Conservation (phyloP, 2,888 invertebrate genomes). For the Stenodema calcarata region DNA sequence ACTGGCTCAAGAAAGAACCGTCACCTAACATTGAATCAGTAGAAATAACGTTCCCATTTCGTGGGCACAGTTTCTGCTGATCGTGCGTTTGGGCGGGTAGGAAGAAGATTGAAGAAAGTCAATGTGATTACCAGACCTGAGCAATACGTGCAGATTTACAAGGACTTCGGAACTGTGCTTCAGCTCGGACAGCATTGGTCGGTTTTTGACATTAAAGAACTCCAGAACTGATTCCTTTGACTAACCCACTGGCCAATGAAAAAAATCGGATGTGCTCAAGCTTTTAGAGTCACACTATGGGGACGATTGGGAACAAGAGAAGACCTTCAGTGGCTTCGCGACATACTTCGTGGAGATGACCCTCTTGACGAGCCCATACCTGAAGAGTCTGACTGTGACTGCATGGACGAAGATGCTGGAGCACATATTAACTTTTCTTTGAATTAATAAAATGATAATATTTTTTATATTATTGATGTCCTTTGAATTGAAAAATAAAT, state of each 20-base stretch:
- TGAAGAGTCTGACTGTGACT: not conserved
- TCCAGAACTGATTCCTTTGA: too few relatives aligned
- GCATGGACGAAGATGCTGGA: not conserved
- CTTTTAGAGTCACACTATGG: not conserved
- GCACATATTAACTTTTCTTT: too few relatives aligned
- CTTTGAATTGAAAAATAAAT: too few relatives aligned
- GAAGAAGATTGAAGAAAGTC: constrained; percentile 7
- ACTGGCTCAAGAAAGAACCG: constrained; percentile 45
- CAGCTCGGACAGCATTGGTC: not conserved
- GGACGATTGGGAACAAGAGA: not conserved
- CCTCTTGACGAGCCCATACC: not conserved
- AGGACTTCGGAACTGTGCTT: not conserved
- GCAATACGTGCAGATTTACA: not conserved
- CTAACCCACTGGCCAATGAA: not conserved
- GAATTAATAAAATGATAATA: too few relatives aligned
- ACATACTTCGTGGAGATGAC: too few relatives aligned
- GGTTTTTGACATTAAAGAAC: constrained; percentile 7
- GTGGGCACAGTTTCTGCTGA: constrained; percentile 44
- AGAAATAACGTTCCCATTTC: constrained; percentile 18
- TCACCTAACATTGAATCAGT: constrained; percentile 7
- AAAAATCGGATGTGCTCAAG: not conserved
- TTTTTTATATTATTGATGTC: too few relatives aligned
- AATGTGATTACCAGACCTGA: not conserved
- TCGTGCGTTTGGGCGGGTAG: constrained; percentile 11
- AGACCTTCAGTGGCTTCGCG: not conserved